Conservation (phyloP, 2,797 vertebrate species). For the Hemibagrus guttatus region DNA sequence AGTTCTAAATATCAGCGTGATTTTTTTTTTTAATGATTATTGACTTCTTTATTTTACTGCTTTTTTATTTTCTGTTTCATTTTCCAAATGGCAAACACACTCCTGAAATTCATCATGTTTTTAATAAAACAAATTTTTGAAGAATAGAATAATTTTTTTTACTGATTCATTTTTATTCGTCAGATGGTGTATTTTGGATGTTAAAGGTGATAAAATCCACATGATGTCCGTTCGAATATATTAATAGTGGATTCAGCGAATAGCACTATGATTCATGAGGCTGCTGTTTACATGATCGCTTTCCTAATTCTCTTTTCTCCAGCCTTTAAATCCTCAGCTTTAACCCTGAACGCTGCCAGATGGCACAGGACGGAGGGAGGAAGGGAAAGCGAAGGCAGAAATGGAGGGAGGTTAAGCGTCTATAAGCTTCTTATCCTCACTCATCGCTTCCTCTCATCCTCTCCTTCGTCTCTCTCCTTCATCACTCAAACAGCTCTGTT, state of each 20-base stretch:
- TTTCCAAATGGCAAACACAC: background rate
- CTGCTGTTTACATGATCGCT: constrained; percentile 20
- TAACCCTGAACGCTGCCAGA: constrained; percentile 27
- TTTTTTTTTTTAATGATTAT: too few species aligned
- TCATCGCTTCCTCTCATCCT: constrained; percentile 23
- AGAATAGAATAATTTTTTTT: background rate
- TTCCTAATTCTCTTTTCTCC: constrained; percentile 28
- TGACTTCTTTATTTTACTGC: too few species aligned
- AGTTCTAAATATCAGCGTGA: background rate
- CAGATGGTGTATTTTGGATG: background rate
- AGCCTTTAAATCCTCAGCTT: constrained; percentile 23
- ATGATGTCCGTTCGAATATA: background rate
- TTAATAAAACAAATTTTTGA: background rate
- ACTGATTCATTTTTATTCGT: too few species aligned
- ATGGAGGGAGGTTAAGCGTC: constrained; percentile 24
- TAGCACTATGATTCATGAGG: background rate
- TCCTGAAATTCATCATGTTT: background rate
- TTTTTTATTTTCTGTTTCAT: too few species aligned
- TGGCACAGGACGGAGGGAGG: constrained; percentile 8
- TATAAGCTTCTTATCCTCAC: constrained; percentile 33
- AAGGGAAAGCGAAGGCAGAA: background rate
- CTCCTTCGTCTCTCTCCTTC: background rate
- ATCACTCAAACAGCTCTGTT: background rate
- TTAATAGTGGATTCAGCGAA: background rate
- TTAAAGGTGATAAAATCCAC: background rate